Base-by-base conservation (phyloP, 1,140 invertebrate species). In the Luehdorfia chinensis region DNA sequence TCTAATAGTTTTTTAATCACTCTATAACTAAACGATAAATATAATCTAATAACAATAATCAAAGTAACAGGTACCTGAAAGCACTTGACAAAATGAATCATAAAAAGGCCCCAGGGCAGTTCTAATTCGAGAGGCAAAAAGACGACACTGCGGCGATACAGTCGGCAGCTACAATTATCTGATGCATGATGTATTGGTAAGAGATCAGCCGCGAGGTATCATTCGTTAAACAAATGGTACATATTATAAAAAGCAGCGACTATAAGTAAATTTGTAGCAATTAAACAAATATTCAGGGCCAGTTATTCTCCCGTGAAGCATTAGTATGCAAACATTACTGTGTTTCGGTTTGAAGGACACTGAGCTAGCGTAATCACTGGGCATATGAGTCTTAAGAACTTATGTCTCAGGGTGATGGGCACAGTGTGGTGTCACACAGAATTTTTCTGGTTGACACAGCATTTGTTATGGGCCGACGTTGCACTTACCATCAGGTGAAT, bases 131-230 rank as follows among this genome's bases (percentile, higher is more conserved):
- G 6, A n/a, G 23, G 9, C 23, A 27, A n/a, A 21, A 27, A 7
- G 23, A 27, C 23, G 23, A 27, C 23, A 27, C 19, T 4, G 19
- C 23, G 9, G n/a, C n/a, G 23, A 27, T 27, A 27, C 23, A n/a
- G 23, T 27, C 6, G 9, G 23, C 23, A 7, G 49, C 55, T 37
- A 57, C 55, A 57, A 57, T 57, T 57, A 57, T 45, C 47, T 37
- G 55, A 52, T 52, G 41, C 49, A 52, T 52, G 55, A 57, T 57
- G 49, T 49, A 52, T 52, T 49, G 49, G 37, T 19, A 15, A 39
- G 21, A 32, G 28, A 46, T 31, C 30, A 11, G 48, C 54, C 44
- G 4, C 14, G 5, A 41, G 54, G 16, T 45, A 36, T 30, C 54
- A 56, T 50, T 51, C 48, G 44, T n/a, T n/a, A n/a, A n/a, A 47